Evolutionary conservation across 2,797 vertebrate species (phyloP).

Genomic region (Anguilla megastoma): DNA sequence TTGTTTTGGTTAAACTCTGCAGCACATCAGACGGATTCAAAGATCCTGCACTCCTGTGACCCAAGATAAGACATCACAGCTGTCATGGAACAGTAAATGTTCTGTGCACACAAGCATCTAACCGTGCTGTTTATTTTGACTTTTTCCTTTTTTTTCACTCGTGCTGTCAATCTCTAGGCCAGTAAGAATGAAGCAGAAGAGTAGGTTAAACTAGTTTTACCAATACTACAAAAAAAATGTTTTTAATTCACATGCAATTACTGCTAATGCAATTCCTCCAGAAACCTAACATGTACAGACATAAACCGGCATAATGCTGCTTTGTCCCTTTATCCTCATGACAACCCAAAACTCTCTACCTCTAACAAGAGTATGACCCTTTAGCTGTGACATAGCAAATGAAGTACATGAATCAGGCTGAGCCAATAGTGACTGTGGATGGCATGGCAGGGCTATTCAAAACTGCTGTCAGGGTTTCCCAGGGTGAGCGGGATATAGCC

Average conservation of each 20-base stretch:
- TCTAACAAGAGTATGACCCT: not conserved
- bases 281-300: not conserved
- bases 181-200: not conserved
- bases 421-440: not conserved
- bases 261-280: not conserved
- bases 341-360: not conserved
- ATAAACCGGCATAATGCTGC: not conserved
- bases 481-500: not conserved
- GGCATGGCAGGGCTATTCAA: not conserved
- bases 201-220: not conserved
- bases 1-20: no score
- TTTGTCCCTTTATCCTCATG: not conserved
- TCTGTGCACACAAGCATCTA: no score
- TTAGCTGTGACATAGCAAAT: not conserved
- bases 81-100: not conserved
- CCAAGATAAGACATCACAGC: no score
- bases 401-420: not conserved
- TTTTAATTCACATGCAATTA: no score
- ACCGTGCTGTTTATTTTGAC: no score
- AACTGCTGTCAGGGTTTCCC: not conserved
- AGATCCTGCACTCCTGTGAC: no score
- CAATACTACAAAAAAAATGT: not conserved
- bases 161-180: not conserved
- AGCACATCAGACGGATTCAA: no score
- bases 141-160: not conserved